phyloP scores from a whole-genome alignment of 2,888 invertebrate genomes.

The Torymus aiolomorphi region DNA sequence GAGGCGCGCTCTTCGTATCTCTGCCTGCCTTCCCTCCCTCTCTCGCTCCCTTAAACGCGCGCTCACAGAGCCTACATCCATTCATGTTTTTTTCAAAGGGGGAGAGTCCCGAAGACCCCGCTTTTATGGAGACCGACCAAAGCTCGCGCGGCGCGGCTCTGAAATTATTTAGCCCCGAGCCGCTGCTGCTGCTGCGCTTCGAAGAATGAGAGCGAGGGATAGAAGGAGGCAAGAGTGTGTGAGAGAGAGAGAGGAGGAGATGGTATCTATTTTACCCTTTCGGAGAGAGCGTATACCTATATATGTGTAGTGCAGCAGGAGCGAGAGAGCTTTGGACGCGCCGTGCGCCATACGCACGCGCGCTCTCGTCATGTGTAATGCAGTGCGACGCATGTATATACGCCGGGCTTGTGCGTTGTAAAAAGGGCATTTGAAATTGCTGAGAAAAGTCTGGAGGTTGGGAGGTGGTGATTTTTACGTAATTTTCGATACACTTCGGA shows the following conservation, averaged over 20 bases:
- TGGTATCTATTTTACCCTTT: conserved; percentile 40
- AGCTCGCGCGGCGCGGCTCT: conserved; percentile 35
- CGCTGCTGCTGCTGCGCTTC: conserved; percentile 14
- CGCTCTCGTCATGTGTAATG: too few species aligned
- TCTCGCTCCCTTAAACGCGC: conserved; percentile 6
- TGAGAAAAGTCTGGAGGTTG: too few species aligned
- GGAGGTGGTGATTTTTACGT: too few species aligned
- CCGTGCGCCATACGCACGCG: too few species aligned
- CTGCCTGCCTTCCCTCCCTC: conserved; percentile 1
- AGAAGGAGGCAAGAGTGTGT: not conserved
- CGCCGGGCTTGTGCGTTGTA: too few species aligned
- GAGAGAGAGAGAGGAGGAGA: conserved; percentile 2
- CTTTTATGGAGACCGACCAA: conserved; percentile 48
- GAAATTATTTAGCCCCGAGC: conserved; percentile 53
- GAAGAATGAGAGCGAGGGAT: conserved; percentile 42
- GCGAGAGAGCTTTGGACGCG: too few species aligned
- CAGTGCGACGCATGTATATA: too few species aligned
- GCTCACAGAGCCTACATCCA: conserved; percentile 33
- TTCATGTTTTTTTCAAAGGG: conserved; percentile 48
- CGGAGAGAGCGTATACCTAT: not conserved
- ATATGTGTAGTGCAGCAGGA: too few species aligned
- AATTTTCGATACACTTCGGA: too few species aligned
- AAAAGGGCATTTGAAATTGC: too few species aligned
- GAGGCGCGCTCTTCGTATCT: not conserved
- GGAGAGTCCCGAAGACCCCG: conserved; percentile 27